Evolutionary conservation across 2,797 vertebrate genomes (phyloP).

Genomic region (Rhynchonycteris naso): DNA sequence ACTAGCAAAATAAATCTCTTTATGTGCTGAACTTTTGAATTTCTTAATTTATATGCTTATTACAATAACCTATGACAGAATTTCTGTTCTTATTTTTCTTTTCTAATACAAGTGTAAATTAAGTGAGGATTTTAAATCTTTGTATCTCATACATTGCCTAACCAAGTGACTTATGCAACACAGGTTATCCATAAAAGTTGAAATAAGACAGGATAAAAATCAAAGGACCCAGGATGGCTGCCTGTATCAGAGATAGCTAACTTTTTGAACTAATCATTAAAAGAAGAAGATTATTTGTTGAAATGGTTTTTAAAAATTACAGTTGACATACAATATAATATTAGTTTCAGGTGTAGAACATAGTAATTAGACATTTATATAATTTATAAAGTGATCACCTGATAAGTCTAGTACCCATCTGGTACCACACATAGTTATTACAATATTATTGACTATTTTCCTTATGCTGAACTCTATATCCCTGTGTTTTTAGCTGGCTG

Average conservation of each 20-base stretch:
- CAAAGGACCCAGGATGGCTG: background rate
- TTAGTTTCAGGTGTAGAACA: too few species aligned
- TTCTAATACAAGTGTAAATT: conserved; percentile 38
- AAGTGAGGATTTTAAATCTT: conserved; percentile 23
- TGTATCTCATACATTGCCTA: background rate
- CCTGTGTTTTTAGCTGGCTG: background rate
- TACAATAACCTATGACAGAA: background rate
- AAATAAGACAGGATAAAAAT: background rate
- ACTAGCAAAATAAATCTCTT: background rate
- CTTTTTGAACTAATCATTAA: conserved; percentile 18
- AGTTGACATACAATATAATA: too few species aligned
- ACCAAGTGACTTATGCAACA: background rate
- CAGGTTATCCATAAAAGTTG: background rate
- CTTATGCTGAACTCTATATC: background rate
- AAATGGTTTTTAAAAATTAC: background rate
- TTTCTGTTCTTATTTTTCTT: conserved; percentile 41
- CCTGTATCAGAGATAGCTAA: background rate
- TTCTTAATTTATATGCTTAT: background rate
- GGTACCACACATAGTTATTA: background rate
- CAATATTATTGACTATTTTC: background rate
- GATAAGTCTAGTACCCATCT: background rate
- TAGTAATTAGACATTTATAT: background rate
- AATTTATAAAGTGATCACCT: background rate
- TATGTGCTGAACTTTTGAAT: background rate
- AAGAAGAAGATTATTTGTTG: background rate